Evolutionary conservation across 2,888 invertebrate species (phyloP).

Genomic region (Parnassius orleans): DNA sequence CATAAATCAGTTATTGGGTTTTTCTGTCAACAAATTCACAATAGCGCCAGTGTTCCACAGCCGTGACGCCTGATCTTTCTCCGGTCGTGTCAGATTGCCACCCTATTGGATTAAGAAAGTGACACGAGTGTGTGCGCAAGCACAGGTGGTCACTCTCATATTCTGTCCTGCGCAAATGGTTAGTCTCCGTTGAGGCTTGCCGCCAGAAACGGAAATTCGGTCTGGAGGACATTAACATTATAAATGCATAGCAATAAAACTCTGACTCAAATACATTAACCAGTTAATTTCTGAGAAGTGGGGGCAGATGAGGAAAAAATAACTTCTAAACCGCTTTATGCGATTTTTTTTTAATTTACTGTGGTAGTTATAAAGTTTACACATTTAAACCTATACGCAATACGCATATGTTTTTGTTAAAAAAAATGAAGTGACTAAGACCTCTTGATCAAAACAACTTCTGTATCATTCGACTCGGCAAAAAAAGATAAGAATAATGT

Average conservation of each 20-base stretch:
- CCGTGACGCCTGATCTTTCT: too few species aligned
- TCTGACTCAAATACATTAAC: constrained; percentile 13
- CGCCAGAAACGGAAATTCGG: too few species aligned
- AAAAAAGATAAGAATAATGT: constrained; percentile 22
- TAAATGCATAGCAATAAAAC: constrained; percentile 10
- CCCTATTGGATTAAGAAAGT: too few species aligned
- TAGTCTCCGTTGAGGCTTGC: too few species aligned
- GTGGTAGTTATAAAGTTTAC: constrained; percentile 4
- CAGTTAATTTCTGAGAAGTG: constrained; percentile 16
- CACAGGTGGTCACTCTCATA: too few species aligned
- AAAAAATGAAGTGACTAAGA: constrained; percentile 9
- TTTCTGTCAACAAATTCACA: too few species aligned
- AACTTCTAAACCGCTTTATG: constrained; percentile 6
- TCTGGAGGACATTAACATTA: too few species aligned
- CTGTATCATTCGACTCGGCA: constrained; percentile 18
- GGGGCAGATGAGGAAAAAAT: constrained; percentile 17
- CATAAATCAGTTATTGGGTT: too few species aligned
- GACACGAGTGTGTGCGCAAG: too few species aligned
- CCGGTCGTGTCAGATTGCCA: too few species aligned
- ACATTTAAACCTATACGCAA: constrained; percentile 19
- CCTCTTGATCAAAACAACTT: constrained; percentile 24
- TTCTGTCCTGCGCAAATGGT: too few species aligned
- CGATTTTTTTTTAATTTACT: constrained; percentile 3
- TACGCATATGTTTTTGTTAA: constrained; percentile 3
- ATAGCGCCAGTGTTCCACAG: too few species aligned